Percentiles rank a stretch among this genome's conserved stretches.
phyloP scores from a whole-genome alignment of 2,888 invertebrate genomes.

The Mythimna albipuncta region DNA sequence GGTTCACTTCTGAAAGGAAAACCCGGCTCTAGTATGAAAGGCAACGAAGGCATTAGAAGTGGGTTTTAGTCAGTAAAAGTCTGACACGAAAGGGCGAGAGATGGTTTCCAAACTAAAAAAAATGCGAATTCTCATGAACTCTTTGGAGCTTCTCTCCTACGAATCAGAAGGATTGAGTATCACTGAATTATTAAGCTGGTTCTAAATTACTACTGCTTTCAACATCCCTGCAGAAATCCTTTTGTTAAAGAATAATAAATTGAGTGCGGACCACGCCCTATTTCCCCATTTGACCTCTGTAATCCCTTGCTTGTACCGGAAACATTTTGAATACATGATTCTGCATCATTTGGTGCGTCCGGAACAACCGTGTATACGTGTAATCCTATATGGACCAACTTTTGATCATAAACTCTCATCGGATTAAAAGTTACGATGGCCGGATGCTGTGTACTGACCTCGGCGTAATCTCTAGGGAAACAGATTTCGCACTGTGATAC shows the following conservation, averaged over 20 bases:
- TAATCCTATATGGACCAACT: constrained; percentile 28
- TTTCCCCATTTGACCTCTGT: constrained; percentile 60
- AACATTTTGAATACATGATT: constrained; percentile 53
- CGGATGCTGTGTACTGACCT: not conserved
- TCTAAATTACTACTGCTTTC: constrained; percentile 14
- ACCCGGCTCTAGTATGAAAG: no score
- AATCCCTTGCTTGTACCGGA: constrained; percentile 58
- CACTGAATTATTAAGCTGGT: constrained; percentile 34
- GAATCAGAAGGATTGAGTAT: constrained; percentile 10
- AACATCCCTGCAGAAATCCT: constrained; percentile 27
- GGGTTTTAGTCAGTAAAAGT: no score
- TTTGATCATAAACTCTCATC: constrained; percentile 25
- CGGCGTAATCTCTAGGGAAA: constrained; percentile 11
- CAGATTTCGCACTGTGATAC: constrained; percentile 2
- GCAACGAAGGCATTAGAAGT: no score
- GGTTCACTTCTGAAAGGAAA: no score
- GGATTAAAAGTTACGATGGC: constrained; percentile 7
- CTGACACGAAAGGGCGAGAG: no score
- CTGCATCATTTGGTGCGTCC: constrained; percentile 57
- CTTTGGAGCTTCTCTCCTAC: not conserved
- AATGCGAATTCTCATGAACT: not conserved
- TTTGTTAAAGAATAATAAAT: constrained; percentile 52
- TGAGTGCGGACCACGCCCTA: constrained; percentile 40
- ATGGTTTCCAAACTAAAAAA: no score
- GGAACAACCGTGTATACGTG: constrained; percentile 41